Conservation (phyloP, 2,113 vertebrate genomes). For the Hyla sarda region DNA sequence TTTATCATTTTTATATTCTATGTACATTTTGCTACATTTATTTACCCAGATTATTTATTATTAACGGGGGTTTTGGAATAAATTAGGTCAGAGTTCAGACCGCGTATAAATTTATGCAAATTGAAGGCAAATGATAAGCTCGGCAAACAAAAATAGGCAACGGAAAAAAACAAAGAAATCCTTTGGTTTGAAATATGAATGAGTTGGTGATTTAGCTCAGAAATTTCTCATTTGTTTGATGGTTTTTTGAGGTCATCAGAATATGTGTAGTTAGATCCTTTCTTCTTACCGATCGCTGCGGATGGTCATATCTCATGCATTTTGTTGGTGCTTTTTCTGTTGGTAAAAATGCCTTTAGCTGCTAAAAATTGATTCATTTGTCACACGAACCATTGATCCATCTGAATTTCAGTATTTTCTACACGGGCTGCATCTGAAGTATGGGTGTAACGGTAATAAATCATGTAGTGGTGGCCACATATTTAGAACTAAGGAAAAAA, state of each 20-base stretch:
- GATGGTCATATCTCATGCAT: neutral
- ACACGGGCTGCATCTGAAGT: neutral
- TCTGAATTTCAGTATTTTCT: neutral
- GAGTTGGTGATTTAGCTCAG: neutral
- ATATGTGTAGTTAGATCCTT: neutral
- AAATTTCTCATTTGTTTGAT: neutral
- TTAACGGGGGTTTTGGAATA: neutral
- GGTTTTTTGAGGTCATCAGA: neutral
- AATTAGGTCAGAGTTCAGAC: neutral
- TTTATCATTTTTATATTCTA: neutral
- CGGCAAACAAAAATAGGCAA: neutral
- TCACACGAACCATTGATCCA: neutral
- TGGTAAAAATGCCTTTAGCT: neutral
- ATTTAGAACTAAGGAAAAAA: neutral
- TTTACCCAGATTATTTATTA: neutral
- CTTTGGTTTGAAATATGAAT: neutral
- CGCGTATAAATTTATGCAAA: neutral
- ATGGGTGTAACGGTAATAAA: neutral
- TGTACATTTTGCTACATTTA: neutral
- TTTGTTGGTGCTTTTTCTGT: neutral
- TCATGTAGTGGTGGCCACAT: neutral
- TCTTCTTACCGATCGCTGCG: too few species aligned
- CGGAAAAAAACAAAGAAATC: neutral
- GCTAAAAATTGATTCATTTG: neutral
- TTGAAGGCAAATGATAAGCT: neutral